These are phyloP conservation scores for Oophaga sylvatica DNA, from an alignment of 2,797 vertebrate genomes.

Conservation along the genomic window DNA sequence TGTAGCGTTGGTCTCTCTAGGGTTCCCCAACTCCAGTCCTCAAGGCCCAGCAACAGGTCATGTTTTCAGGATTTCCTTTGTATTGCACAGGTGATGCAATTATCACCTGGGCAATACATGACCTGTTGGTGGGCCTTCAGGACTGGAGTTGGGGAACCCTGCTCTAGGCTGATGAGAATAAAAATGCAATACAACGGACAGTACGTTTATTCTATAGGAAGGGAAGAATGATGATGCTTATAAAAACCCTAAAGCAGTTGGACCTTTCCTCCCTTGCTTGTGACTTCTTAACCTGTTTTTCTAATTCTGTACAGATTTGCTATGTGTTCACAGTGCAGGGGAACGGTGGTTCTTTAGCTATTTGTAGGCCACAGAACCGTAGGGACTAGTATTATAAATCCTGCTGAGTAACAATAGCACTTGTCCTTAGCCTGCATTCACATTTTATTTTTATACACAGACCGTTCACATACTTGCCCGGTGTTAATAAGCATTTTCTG, in stretches of 20 bases:
- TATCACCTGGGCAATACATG: too few species aligned
- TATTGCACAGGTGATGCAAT: too few species aligned
- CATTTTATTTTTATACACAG: background rate
- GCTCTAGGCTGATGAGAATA: background rate
- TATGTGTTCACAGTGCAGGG: background rate
- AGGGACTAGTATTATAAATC: background rate
- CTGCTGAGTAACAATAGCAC: background rate
- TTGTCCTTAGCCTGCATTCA: background rate
- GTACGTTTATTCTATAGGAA: background rate
- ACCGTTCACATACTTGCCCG: background rate
- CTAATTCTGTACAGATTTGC: background rate
- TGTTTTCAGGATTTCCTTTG: too few species aligned
- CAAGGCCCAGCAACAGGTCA: too few species aligned
- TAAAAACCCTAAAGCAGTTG: background rate
- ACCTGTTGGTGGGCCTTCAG: too few species aligned
- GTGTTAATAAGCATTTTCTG: conserved; percentile 8
- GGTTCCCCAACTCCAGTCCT: too few species aligned
- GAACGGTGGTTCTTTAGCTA: background rate
- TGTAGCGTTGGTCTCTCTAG: background rate
- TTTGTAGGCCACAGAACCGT: background rate
- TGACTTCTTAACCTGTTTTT: background rate
- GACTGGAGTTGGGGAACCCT: too few species aligned
- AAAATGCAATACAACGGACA: too few species aligned
- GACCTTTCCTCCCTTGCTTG: too few species aligned
- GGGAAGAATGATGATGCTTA: background rate